Evolutionary conservation across 1,140 invertebrate genomes (phyloP).

Genomic region (Drosophila ironensis): DNA sequence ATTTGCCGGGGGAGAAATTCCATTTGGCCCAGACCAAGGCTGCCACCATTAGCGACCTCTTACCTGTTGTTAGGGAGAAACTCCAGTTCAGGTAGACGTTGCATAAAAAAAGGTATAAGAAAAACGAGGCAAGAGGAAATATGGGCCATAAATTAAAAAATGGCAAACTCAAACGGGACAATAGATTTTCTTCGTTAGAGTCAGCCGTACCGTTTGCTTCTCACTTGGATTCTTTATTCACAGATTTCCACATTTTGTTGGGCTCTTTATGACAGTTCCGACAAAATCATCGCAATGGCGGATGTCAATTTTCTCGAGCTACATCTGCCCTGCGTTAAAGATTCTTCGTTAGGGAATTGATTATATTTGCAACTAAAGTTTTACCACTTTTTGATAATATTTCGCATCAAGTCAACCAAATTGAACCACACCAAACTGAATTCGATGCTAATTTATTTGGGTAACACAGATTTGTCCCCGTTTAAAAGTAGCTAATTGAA

Average conservation of each 20-base stretch:
- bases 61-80: constrained; percentile 21
- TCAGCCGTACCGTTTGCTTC: constrained; percentile 25
- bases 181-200: constrained; percentile 29
- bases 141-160: constrained; percentile 73
- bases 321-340: constrained; percentile 16
- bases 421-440: not conserved
- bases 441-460: constrained; percentile 6
- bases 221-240: constrained; percentile 1
- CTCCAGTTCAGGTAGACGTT: constrained; percentile 49
- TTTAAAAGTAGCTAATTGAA: constrained; percentile 11
- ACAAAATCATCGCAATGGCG: constrained; percentile 24
- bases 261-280: constrained; percentile 25
- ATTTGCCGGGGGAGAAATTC: constrained; percentile 30
- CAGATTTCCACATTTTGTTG: not conserved
- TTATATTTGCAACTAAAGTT: too few relatives aligned
- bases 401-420: not conserved
- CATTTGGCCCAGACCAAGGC: constrained; percentile 15
- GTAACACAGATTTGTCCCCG: not conserved
- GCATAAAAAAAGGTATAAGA: constrained; percentile 9
- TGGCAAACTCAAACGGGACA: constrained; percentile 41
- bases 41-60: constrained; percentile 14
- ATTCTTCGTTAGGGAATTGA: too few relatives aligned
- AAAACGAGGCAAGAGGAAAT: constrained; percentile 52
- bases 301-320: not conserved
- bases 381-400: too few relatives aligned